Evolutionary conservation across 2,888 invertebrate genomes (phyloP).

Genomic region (Conomelus anceps): DNA sequence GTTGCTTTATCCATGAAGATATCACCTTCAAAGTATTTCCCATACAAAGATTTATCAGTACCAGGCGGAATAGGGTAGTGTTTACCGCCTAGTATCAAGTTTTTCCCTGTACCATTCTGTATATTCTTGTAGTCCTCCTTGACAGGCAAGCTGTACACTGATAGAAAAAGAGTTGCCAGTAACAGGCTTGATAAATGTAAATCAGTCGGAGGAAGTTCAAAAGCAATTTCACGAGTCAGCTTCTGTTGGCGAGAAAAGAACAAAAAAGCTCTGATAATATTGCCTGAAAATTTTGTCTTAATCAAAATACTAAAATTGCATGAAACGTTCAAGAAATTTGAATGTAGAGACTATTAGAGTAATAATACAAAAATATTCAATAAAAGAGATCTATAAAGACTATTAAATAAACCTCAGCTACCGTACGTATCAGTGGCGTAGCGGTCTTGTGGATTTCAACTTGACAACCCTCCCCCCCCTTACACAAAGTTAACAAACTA

Average conservation of each 20-base stretch:
- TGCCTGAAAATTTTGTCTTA: too few relatives aligned
- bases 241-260: not conserved
- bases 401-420: too few relatives aligned
- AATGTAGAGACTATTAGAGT: too few relatives aligned
- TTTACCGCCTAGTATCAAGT: slow-evolving; percentile 8
- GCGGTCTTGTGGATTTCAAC: too few relatives aligned
- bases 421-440: too few relatives aligned
- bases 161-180: not conserved
- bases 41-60: slow-evolving; percentile 36
- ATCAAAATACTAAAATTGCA: too few relatives aligned
- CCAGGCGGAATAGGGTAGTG: slow-evolving; percentile 29
- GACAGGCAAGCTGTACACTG: not conserved
- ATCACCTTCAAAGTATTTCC: slow-evolving; percentile 36
- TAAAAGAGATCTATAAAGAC: too few relatives aligned
- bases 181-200: not conserved
- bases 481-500: too few relatives aligned
- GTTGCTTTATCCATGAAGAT: slow-evolving; percentile 23
- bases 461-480: too few relatives aligned
- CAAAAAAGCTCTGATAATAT: not conserved
- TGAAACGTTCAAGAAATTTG: too few relatives aligned
- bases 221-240: not conserved
- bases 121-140: not conserved
- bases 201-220: not conserved
- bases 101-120: not conserved
- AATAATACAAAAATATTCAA: too few relatives aligned